phyloP scores from a whole-genome alignment of 2,888 invertebrate genomes.

The Halictus ligatus region DNA sequence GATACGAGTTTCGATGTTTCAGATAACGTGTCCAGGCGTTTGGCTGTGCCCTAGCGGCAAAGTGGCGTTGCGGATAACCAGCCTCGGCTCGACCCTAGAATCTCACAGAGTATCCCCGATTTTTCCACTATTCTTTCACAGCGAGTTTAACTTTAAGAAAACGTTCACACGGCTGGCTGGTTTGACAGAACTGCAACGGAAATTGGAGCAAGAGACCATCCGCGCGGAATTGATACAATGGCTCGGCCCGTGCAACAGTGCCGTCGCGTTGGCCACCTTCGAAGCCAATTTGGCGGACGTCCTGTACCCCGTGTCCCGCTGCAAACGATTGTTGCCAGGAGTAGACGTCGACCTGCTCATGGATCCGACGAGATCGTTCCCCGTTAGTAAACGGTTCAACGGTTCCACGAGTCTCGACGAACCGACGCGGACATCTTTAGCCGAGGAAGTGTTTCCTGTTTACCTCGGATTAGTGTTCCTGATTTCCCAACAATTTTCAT shows the following conservation, averaged over 20 bases:
- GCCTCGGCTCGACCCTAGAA: slow-evolving; percentile 89
- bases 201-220: slow-evolving; percentile 87
- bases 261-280: slow-evolving; percentile 87
- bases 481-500: no score
- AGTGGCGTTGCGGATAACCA: slow-evolving; percentile 89
- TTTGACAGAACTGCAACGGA: slow-evolving; percentile 84
- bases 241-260: slow-evolving; percentile 82
- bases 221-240: slow-evolving; percentile 89
- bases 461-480: not conserved
- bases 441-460: not conserved
- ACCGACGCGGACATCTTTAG: no score
- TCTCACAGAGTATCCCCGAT: slow-evolving; percentile 88
- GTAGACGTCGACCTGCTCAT: slow-evolving; percentile 88
- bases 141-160: slow-evolving; percentile 90
- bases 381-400: slow-evolving; percentile 84
- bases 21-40: slow-evolving; percentile 94
- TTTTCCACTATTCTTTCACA: slow-evolving; percentile 90
- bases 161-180: slow-evolving; percentile 84
- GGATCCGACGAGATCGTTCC: slow-evolving; percentile 88
- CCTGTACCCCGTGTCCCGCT: slow-evolving; percentile 87
- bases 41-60: slow-evolving; percentile 93
- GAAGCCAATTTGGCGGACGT: slow-evolving; percentile 88
- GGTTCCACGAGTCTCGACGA: not conserved
- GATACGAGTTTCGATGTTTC: no score
- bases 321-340: slow-evolving; percentile 86